Evolutionary conservation across 2,797 vertebrate species (phyloP), one percentile per base, ranked within the genome.

Genomic region (Australoheros facetus): DNA sequence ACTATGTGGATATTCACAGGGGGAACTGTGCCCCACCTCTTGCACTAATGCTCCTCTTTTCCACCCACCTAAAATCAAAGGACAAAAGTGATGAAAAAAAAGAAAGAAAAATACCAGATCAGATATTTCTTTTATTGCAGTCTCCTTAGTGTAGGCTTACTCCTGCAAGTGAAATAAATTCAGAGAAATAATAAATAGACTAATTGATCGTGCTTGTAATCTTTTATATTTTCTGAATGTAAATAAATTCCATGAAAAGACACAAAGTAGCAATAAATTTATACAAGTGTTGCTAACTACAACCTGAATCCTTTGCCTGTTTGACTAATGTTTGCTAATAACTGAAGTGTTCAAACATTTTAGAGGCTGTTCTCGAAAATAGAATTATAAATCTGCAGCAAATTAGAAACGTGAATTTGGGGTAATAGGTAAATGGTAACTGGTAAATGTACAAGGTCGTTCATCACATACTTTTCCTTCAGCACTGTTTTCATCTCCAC

Each of bases 1-100:
- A 0, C 30, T 30, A 51, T 30, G 26, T 19, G 26, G 5, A 51
- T 51, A 51, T 51, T 48, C 42, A 30, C 11, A 69, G 42, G 9
- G 7, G 39, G 8, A 64, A 28, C 39, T 45, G 16, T 69, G 28
- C 4, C 62, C 10, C 26, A 69, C 42, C 42, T 51, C 42, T 51
- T 30, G 11, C 5, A 0, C 10, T 51, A 69, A 30, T 51, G 23
- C 62, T 8, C 1, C 0, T n/a, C 16, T 69, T 13, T 51, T 69
- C 64, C 26, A 51, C 42, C 23, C 64, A 51, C 26, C 39, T 51
- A 45, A 30, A 16, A 28, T 51, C 16, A 19, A 69, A 69, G 1
- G 3, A 6, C 17, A 9, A 51, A 66, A 10, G 23, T 11, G 48
- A 51, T 51, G 42, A 16, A 19, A 48, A 66, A 0, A 42, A 66